A percentile compares a stretch with the other conserved stretches of the same genome.
Evolutionary conservation across 2,888 invertebrate species (phyloP).

Genomic region (Phlogophora meticulosa): DNA sequence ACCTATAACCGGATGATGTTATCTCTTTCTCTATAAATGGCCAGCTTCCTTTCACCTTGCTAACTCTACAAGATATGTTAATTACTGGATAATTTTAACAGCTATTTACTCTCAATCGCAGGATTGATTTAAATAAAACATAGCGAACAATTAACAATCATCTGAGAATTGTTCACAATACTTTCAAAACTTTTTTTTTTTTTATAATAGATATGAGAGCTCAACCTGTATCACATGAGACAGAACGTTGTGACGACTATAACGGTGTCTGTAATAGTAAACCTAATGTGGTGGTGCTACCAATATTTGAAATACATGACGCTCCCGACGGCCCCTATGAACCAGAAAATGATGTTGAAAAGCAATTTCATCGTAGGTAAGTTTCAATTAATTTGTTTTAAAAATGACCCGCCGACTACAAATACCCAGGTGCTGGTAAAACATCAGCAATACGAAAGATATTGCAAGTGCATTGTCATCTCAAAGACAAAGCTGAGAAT

Average conservation of each 20-base stretch:
- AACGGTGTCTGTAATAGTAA: not conserved
- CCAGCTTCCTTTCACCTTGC: too few relatives aligned
- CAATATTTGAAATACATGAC: conserved; percentile 45
- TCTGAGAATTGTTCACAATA: too few relatives aligned
- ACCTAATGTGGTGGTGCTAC: conserved; percentile 7
- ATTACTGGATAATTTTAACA: too few relatives aligned
- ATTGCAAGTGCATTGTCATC: not conserved
- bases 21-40: too few relatives aligned
- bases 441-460: too few relatives aligned
- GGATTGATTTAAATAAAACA: too few relatives aligned
- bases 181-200: not conserved
- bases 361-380: conserved; percentile 18
- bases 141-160: too few relatives aligned
- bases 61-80: too few relatives aligned
- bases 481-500: not conserved
- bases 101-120: too few relatives aligned
- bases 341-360: conserved; percentile 20
- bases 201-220: not conserved
- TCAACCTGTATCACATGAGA: not conserved
- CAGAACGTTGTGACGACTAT: not conserved
- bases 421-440: too few relatives aligned
- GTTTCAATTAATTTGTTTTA: conserved; percentile 1
- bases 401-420: not conserved
- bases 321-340: conserved; percentile 6
- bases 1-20: too few relatives aligned